Base-by-base conservation (phyloP, 2,888 invertebrate species). In the Orchesella flavescens region DNA sequence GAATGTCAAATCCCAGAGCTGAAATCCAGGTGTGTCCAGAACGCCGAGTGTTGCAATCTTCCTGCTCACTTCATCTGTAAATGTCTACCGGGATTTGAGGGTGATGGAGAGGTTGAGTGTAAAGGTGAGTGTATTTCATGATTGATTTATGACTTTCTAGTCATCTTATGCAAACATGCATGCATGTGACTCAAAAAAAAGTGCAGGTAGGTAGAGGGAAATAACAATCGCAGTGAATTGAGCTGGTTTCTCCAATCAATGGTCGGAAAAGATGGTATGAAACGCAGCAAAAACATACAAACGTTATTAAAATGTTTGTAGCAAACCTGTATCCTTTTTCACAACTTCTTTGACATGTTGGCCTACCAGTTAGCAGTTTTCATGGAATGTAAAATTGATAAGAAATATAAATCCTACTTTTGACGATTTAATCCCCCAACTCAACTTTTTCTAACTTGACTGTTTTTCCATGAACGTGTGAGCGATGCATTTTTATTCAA, bases 41-140 rank as follows among this genome's bases (percentile, higher is more conserved):
- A 97, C 91, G 95, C 97, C 59, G 97, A 97, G 90, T 97, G 97
- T 91, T 97, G 97, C 90, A 97, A 97, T 92, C 92, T 97, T 89
- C 97, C 97, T 68, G 95, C 97, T 88, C 96, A 96, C 92, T 97
- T 96, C 91, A 93, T 96, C 88, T 97, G 97, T 92, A 97, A 96
- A 92, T 97, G 97, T 91, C 94, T 94, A 89, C 93, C 95, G 84
- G 97, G 97, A 80, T 97, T 94, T 89, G 94, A 95, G 90, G 97
- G 97, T 84, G 96, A 97, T 89, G 97, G 97, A 57, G 96, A 97
- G 92, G 94, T 93, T 89, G 93, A 94, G 89, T 97, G 97, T 91
- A 92, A 93, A 91, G 95, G 95, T 95, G 91, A 91, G 90, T 89
- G 53, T 0, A 61, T 13, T 44, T 53, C 24, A 63, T 73, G 63